Conservation (phyloP, 2,113 vertebrate genomes). For the Pseudois nayaur region DNA sequence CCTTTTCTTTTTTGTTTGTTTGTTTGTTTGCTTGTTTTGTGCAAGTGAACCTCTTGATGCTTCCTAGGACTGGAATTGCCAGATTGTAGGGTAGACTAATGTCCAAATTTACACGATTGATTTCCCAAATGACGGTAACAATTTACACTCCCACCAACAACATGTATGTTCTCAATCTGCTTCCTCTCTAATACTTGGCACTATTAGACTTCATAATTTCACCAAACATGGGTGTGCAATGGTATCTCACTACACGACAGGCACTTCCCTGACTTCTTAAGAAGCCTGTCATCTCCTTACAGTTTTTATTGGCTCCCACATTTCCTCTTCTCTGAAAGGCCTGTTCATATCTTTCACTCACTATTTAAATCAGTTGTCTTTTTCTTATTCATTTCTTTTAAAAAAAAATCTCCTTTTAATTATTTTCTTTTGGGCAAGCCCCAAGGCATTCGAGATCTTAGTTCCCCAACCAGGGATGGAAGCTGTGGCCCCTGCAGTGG, state of each 20-base stretch:
- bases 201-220: neutral
- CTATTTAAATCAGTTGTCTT: neutral
- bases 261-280: neutral
- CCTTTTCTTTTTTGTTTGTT: neutral
- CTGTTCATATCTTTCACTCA: neutral
- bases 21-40: neutral
- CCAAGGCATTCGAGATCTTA: neutral
- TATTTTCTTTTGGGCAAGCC: neutral
- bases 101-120: neutral
- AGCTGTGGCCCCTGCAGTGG: neutral
- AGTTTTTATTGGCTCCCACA: neutral
- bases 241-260: fast-evolving
- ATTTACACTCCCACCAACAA: neutral
- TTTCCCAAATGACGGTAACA: neutral
- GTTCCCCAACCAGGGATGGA: neutral
- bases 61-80: neutral
- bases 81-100: neutral
- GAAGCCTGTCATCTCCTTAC: neutral
- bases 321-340: neutral
- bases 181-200: neutral
- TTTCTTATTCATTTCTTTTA: neutral
- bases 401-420: neutral
- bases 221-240: neutral
- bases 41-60: neutral
- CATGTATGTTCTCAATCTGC: neutral